These are phyloP conservation scores for Anguilla megastoma DNA, from an alignment of 2,797 vertebrate species.

Conservation along the genomic window DNA sequence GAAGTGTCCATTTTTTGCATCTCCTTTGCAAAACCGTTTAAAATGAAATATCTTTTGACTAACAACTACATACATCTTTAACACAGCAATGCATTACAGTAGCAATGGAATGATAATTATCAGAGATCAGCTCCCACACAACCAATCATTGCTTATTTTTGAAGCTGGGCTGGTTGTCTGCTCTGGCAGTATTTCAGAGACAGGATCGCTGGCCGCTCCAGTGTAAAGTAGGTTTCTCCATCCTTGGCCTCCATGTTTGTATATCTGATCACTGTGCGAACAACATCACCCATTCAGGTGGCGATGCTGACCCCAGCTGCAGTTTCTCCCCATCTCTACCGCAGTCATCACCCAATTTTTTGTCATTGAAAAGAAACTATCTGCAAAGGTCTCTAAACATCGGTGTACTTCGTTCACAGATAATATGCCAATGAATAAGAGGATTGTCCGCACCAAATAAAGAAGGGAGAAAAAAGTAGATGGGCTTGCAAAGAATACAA, in stretches of 20 bases:
- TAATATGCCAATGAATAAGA: constrained; percentile 65
- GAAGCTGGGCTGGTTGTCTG: neutral
- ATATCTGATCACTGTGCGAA: neutral
- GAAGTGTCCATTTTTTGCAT: neutral
- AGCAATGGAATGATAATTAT: neutral
- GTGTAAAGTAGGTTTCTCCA: neutral
- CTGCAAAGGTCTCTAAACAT: constrained; percentile 59
- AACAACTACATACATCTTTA: neutral
- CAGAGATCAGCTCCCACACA: neutral
- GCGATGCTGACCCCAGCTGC: neutral
- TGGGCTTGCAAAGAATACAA: constrained; percentile 65
- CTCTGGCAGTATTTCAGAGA: neutral
- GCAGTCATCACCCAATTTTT: constrained; percentile 51
- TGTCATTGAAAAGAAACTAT: constrained; percentile 54
- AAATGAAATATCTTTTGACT: neutral
- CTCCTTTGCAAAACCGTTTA: neutral
- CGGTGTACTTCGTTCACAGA: constrained; percentile 68
- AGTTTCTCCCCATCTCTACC: constrained; percentile 28
- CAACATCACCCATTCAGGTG: neutral
- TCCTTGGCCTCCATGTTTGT: neutral
- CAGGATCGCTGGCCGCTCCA: neutral
- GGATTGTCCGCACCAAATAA: constrained; percentile 64
- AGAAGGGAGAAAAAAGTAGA: constrained; percentile 45
- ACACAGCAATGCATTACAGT: neutral
- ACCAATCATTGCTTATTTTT: neutral